A percentile compares a stretch with the other conserved stretches of the same genome.
These are phyloP conservation scores for Atopsyche davidsoni DNA, from an alignment of 1,140 invertebrate genomes.

Conservation along the genomic window DNA sequence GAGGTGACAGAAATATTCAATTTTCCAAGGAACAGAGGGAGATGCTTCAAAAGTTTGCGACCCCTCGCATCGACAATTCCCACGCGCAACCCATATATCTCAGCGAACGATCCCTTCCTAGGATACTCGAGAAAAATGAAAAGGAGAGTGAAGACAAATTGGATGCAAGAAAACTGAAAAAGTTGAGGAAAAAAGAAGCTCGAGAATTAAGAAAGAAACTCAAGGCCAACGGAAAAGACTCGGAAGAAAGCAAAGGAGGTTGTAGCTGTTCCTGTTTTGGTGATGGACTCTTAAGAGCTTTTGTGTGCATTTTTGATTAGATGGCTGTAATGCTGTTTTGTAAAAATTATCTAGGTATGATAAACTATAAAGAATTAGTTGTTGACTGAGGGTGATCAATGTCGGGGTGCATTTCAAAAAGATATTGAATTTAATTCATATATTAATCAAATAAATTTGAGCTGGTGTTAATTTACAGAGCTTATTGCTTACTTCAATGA, in stretches of 20 bases:
- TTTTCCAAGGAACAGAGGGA: conserved; percentile 18
- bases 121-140: too few relatives aligned
- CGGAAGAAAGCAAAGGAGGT: conserved; percentile 35
- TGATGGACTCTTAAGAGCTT: conserved; percentile 40
- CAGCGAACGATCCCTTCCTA: conserved; percentile 12
- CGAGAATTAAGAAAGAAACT: conserved; percentile 33
- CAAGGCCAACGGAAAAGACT: conserved; percentile 37
- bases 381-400: neutral
- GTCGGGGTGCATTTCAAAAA: neutral
- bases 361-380: neutral
- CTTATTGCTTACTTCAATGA: conserved; percentile 9
- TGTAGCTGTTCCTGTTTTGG: conserved; percentile 42
- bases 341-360: neutral
- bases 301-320: conserved; percentile 47
- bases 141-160: neutral
- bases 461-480: neutral
- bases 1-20: conserved; percentile 14
- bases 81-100: conserved; percentile 19
- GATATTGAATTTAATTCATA: neutral
- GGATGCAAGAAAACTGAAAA: conserved; percentile 16
- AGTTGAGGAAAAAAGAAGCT: conserved; percentile 19
- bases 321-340: neutral
- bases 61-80: conserved; percentile 10
- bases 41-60: conserved; percentile 20
- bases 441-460: conserved; percentile 34